Evolutionary conservation across 2,113 vertebrate species (phyloP).

Genomic region (Heterochromis multidens): DNA sequence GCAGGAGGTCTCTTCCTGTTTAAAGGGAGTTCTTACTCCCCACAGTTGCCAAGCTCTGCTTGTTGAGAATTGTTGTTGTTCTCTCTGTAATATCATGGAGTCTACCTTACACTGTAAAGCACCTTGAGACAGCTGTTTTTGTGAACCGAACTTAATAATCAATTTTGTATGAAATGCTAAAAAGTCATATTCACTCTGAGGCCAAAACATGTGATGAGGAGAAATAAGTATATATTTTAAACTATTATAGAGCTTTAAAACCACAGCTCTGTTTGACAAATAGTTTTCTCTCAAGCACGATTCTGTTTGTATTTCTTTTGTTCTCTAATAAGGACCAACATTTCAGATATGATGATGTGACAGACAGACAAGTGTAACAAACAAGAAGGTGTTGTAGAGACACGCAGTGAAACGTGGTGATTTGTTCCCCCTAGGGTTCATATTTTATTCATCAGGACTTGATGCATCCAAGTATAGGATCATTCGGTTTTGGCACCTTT

Average conservation of each 20-base stretch:
- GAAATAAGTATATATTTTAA: too few relatives aligned
- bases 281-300: background rate
- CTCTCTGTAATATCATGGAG: background rate
- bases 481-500: conserved; percentile 82
- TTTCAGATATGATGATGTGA: background rate
- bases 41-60: background rate
- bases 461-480: conserved; percentile 80
- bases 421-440: conserved; percentile 75
- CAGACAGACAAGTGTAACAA: background rate
- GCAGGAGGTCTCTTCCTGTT: background rate
- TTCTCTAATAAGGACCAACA: background rate
- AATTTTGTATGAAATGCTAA: background rate
- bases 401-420: conserved; percentile 51
- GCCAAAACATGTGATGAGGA: background rate
- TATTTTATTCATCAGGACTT: conserved; percentile 80
- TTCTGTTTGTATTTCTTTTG: background rate
- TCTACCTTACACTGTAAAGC: background rate
- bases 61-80: background rate
- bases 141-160: background rate
- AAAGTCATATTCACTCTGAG: background rate
- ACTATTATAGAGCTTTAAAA: background rate
- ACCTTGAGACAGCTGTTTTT: background rate
- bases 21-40: background rate
- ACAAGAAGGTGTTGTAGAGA: conserved; percentile 20
- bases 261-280: background rate